Evolutionary conservation across 2,797 vertebrate genomes (phyloP).

Genomic region (Coranthus polyacanthus): DNA sequence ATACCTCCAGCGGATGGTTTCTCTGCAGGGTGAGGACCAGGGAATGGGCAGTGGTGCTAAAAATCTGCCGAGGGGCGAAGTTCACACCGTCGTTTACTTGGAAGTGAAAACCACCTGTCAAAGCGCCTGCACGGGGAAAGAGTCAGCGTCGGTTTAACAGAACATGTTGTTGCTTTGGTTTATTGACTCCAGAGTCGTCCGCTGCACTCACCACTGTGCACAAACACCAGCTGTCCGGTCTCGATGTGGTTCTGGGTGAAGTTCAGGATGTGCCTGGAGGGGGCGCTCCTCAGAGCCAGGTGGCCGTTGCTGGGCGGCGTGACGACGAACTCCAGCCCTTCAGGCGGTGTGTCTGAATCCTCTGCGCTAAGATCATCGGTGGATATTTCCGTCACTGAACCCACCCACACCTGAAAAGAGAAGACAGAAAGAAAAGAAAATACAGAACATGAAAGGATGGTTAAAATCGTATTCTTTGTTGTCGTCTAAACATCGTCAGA

Average conservation of each 20-base stretch:
- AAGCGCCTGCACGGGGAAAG: slow-evolving; percentile 75
- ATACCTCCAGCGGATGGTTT: slow-evolving; percentile 87
- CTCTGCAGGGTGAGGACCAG: slow-evolving; percentile 86
- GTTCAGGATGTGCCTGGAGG: slow-evolving; percentile 87
- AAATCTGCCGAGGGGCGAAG: slow-evolving; percentile 89
- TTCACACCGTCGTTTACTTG: slow-evolving; percentile 94
- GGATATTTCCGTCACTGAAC: slow-evolving; percentile 89
- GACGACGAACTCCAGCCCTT: slow-evolving; percentile 86
- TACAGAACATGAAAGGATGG: not conserved
- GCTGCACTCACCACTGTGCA: slow-evolving; percentile 90
- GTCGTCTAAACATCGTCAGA: too few species aligned
- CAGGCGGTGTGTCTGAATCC: slow-evolving; percentile 86
- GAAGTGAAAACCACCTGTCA: slow-evolving; percentile 92
- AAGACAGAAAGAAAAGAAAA: not conserved
- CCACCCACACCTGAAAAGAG: slow-evolving; percentile 86
- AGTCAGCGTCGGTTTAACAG: not conserved
- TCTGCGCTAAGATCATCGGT: slow-evolving; percentile 85
- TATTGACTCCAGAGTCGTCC: too few species aligned
- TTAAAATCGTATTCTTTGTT: too few species aligned
- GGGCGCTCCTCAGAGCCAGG: slow-evolving; percentile 87
- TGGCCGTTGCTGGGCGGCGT: slow-evolving; percentile 91
- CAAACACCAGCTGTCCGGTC: slow-evolving; percentile 87
- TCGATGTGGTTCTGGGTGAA: slow-evolving; percentile 91
- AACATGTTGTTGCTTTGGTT: not conserved
- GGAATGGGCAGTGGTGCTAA: slow-evolving; percentile 86